Base-by-base conservation (phyloP, 1,140 invertebrate genomes). In the Drosophila sp. region DNA sequence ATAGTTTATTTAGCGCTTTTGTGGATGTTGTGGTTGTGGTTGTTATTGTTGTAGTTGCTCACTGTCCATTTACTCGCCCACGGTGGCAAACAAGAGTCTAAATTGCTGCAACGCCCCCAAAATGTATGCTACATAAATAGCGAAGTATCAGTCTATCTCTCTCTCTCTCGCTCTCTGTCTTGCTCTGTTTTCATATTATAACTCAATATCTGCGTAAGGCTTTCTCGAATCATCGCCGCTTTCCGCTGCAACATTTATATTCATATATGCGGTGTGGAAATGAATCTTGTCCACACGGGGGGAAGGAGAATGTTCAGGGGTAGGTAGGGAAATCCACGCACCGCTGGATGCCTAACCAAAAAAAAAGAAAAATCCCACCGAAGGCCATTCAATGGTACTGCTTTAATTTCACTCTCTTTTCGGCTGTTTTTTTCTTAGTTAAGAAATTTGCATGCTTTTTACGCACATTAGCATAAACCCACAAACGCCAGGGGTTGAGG, bases 251-350 rank as follows among this genome's bases (percentile, higher is more conserved):
- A 72, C 76, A 87, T 87, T 87, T 87, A 82, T 87, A 87, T 87
- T 87, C 83, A 87, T 87, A 79, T 87, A 87, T 87, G 83, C 82
- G 78, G 82, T 53, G 79, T 82, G 76, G 78, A 82, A 89, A 87
- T 82, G 79, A 87, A 73, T 87, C 82, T 72, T 87, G 71, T 67
- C 4, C 21, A 50, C 51, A 72, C 61, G 32, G 29, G 32, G 7
- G 7, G 18, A n/a, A n/a, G n/a, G n/a, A n/a, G n/a, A n/a, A n/a
- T n/a, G n/a, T n/a, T n/a, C n/a, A 21, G 21, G 5, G 5, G 8
- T 7, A 9, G 18, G 18, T 11, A 9, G 43, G 7, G 8, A 9
- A 48, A 18, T 32, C 75, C 59, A 72, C 63, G 76, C 81, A 81
- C 70, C 81, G 58, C 75, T 87, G 81, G 82, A 81, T 69, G 58